These are phyloP conservation scores for Brachionus koreanus DNA, from an alignment of 1,140 invertebrate genomes.

Conservation along the genomic window DNA sequence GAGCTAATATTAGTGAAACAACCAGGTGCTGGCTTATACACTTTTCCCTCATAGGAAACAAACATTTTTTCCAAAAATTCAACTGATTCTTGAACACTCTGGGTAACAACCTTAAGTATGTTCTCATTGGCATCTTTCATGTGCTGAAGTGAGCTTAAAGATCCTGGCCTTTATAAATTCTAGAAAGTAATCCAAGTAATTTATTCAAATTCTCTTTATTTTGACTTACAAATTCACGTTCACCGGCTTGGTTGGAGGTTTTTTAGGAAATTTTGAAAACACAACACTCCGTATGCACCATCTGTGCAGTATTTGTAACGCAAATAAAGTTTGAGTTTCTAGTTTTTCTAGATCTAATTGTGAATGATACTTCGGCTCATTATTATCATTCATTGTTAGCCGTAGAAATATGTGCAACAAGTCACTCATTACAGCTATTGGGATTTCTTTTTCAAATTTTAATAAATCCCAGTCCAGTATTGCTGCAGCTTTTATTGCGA, in stretches of 20 bases:
- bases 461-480: conserved; percentile 34
- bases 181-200: conserved; percentile 1
- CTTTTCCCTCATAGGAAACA: not conserved
- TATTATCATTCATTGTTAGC: conserved; percentile 6
- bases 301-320: conserved; percentile 27
- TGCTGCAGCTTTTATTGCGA: conserved; percentile 24
- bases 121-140: conserved; percentile 42
- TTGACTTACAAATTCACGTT: conserved; percentile 17
- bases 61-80: conserved; percentile 39
- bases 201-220: not conserved
- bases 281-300: conserved; percentile 32
- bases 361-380: conserved; percentile 30
- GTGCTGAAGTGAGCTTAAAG: conserved; percentile 28
- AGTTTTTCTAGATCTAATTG: conserved; percentile 22
- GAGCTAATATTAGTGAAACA: not conserved
- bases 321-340: conserved; percentile 30
- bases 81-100: conserved; percentile 18
- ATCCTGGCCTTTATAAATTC: conserved; percentile 8
- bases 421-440: conserved; percentile 43
- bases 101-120: not conserved
- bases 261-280: conserved; percentile 41
- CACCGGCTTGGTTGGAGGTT: conserved; percentile 22
- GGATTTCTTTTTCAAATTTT: conserved; percentile 40
- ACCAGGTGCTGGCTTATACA: not conserved
- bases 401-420: conserved; percentile 34